phyloP scores from a whole-genome alignment of 2,113 vertebrate species.

The Siniperca knerii region DNA sequence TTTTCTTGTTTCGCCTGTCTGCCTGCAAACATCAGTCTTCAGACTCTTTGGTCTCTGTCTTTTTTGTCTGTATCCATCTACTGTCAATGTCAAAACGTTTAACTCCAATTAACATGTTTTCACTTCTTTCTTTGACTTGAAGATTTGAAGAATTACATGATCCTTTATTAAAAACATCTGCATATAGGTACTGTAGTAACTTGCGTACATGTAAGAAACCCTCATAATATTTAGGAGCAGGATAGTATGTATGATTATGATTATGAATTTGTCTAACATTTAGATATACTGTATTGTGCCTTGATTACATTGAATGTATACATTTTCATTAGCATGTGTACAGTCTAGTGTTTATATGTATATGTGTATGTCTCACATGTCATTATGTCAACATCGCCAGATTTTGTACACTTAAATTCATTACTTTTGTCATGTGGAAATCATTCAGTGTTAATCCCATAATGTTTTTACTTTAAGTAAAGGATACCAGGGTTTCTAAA shows the following conservation, averaged over 20 bases:
- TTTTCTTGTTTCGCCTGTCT: slow-evolving; percentile 16
- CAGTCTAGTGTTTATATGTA: not conserved
- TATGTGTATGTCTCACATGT: not conserved
- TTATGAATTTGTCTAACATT: not conserved
- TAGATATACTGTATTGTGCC: not conserved
- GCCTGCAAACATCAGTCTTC: slow-evolving; percentile 28
- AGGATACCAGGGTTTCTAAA: not conserved
- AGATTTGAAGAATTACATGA: not conserved
- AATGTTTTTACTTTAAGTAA: not conserved
- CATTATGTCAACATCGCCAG: not conserved
- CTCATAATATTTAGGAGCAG: not conserved
- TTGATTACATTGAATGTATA: not conserved
- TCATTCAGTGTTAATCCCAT: not conserved
- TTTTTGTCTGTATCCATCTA: not conserved
- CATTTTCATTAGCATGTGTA: not conserved
- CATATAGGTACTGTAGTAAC: not conserved
- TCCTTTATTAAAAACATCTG: not conserved
- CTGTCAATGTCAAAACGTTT: not conserved
- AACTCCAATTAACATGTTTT: not conserved
- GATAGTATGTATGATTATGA: not conserved
- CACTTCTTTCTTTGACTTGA: not conserved
- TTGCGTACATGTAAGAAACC: not conserved
- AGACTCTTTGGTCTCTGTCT: slow-evolving; percentile 6
- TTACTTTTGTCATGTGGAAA: not conserved
- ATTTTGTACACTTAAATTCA: not conserved